phyloP scores from a whole-genome alignment of 2,888 invertebrate species.

The Coleophora flavipennella region DNA sequence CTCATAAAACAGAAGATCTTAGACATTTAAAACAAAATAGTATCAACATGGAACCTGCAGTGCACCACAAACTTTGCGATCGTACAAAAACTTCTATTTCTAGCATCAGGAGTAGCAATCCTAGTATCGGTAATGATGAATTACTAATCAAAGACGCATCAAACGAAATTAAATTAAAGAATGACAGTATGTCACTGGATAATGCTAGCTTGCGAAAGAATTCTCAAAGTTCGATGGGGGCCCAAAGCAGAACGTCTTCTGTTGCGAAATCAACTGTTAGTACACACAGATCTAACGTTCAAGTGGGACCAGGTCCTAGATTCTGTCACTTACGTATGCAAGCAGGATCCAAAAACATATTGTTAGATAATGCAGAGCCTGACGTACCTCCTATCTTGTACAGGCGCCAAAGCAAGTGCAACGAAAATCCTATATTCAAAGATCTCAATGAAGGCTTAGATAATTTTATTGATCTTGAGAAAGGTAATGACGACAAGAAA shows the following conservation, averaged over 20 bases:
- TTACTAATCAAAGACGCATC: conserved; percentile 38
- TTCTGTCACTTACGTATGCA: conserved; percentile 84
- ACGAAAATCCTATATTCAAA: conserved; percentile 59
- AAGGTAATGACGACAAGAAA: conserved; percentile 30
- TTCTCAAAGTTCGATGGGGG: conserved; percentile 62
- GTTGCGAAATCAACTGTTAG: conserved; percentile 64
- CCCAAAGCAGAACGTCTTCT: conserved; percentile 60
- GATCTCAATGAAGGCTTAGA: conserved; percentile 55
- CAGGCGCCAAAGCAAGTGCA: conserved; percentile 72
- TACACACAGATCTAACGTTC: conserved; percentile 61
- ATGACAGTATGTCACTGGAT: conserved; percentile 33
- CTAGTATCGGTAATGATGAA: conserved; percentile 48
- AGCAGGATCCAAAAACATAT: conserved; percentile 84
- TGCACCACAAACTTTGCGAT: conserved; percentile 76
- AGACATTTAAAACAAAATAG: conserved; percentile 30
- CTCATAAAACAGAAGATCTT: conserved; percentile 33
- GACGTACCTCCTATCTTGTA: conserved; percentile 82
- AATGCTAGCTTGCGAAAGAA: conserved; percentile 41
- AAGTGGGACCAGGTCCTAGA: conserved; percentile 77
- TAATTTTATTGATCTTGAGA: conserved; percentile 48
- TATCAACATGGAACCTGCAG: conserved; percentile 56
- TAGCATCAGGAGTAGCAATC: conserved; percentile 56
- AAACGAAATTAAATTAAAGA: conserved; percentile 38
- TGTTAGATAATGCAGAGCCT: conserved; percentile 83
- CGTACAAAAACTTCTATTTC: conserved; percentile 57